These are phyloP conservation scores for Nematolebias whitei DNA, from an alignment of 2,113 vertebrate species.

Conservation along the genomic window DNA sequence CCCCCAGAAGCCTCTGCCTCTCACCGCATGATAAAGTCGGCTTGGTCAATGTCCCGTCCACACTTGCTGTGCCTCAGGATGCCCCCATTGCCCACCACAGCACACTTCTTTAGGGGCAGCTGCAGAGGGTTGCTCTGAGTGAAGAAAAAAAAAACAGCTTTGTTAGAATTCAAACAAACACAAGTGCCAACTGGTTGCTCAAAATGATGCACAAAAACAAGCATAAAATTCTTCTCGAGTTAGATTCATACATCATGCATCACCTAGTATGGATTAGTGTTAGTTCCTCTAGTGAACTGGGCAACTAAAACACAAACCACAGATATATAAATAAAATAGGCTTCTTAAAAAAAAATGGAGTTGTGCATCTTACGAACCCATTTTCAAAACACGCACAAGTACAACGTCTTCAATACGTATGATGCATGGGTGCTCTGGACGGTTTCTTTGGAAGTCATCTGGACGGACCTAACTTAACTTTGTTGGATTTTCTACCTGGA, in stretches of 20 bases:
- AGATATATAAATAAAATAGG: not conserved
- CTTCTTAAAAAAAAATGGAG: not conserved
- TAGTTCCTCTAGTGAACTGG: not conserved
- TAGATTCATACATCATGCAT: not conserved
- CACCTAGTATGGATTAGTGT: not conserved
- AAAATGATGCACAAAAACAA: not conserved
- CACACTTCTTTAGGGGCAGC: conserved; percentile 92
- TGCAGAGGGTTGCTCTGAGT: conserved; percentile 90
- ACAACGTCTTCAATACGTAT: no score
- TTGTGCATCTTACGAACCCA: conserved; percentile 4
- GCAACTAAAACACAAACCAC: not conserved
- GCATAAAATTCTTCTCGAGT: not conserved
- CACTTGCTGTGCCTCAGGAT: conserved; percentile 92
- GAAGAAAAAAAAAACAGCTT: conserved; percentile 68
- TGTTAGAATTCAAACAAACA: conserved; percentile 5
- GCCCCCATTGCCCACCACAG: conserved; percentile 95
- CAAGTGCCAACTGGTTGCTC: not conserved
- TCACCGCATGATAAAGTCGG: conserved; percentile 96
- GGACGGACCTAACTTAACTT: no score
- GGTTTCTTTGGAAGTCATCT: no score
- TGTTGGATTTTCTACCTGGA: no score
- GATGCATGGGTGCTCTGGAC: no score
- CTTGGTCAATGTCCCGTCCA: conserved; percentile 89
- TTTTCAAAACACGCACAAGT: no score
- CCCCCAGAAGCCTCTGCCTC: not conserved